Evolutionary conservation across 2,113 vertebrate species (phyloP).

Genomic region (Myrmecophaga tridactyla): DNA sequence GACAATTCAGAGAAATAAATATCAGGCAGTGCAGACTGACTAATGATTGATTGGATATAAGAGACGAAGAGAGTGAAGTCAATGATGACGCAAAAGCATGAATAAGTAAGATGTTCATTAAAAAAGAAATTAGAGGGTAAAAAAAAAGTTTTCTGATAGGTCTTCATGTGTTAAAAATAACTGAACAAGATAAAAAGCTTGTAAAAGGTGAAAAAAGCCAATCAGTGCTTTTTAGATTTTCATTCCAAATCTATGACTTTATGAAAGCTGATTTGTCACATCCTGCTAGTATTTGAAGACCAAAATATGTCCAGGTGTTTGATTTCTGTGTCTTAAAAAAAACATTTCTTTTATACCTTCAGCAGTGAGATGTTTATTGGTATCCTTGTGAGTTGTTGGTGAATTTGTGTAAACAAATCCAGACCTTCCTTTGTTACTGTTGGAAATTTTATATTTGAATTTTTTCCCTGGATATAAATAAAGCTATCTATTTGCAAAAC

Average conservation of each 20-base stretch:
- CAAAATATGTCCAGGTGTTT: slow-evolving; percentile 41
- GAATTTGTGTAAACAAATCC: not conserved
- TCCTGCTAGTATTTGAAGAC: not conserved
- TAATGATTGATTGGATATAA: not conserved
- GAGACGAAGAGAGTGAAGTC: slow-evolving; percentile 4
- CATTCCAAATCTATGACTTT: slow-evolving; percentile 15
- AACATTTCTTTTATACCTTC: not conserved
- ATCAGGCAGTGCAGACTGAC: not conserved
- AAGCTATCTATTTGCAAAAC: not conserved
- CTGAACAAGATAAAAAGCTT: not conserved
- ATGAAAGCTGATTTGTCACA: not conserved
- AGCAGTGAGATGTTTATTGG: not conserved
- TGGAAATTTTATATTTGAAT: not conserved
- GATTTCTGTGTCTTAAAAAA: not conserved
- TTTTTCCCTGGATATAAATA: not conserved
- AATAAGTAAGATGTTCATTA: slow-evolving; percentile 62
- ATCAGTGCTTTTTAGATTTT: slow-evolving; percentile 31
- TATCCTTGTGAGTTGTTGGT: not conserved
- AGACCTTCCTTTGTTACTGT: not conserved
- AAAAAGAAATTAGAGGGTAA: slow-evolving; percentile 6
- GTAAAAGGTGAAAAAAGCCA: slow-evolving; percentile 27
- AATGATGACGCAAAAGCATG: slow-evolving; percentile 55
- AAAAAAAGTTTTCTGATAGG: not conserved
- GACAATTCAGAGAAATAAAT: not conserved
- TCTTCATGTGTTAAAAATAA: slow-evolving; percentile 13